Percentiles rank a stretch among this genome's conserved stretches.
Conservation (phyloP, 2,888 invertebrate genomes). For the Hipparchia sbordonii region DNA sequence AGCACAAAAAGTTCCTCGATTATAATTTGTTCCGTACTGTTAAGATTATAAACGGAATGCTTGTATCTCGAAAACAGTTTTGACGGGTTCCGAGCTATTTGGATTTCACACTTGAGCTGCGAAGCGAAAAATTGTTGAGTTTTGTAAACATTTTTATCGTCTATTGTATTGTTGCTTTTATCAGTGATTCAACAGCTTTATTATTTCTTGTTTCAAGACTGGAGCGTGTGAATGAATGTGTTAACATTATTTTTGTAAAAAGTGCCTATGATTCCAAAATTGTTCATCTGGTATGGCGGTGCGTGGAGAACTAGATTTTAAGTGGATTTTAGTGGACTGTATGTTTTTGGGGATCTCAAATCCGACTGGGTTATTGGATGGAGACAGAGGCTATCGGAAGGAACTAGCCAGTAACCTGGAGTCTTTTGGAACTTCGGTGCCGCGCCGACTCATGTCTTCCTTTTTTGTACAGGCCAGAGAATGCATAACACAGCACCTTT, state of each 20-base stretch:
- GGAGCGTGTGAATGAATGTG: slow-evolving; percentile 16
- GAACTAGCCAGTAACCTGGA: no score
- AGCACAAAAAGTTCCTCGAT: slow-evolving; percentile 24
- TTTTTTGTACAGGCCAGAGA: no score
- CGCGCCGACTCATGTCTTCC: no score
- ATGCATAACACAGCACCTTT: no score
- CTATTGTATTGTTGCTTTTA: slow-evolving; percentile 3
- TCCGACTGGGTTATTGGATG: no score
- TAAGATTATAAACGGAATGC: neutral
- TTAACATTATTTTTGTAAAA: neutral
- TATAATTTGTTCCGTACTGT: slow-evolving; percentile 3
- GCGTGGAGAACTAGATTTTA: no score
- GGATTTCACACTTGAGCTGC: slow-evolving; percentile 35
- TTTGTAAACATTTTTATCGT: slow-evolving; percentile 40
- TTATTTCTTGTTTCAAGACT: neutral
- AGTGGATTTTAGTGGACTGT: no score
- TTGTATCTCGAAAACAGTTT: neutral
- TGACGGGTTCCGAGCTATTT: slow-evolving; percentile 9
- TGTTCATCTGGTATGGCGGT: no score
- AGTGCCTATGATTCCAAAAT: neutral
- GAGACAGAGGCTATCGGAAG: no score
- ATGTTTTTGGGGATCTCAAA: no score
- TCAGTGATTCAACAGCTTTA: slow-evolving; percentile 13
- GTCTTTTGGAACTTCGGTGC: no score
- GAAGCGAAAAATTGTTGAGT: slow-evolving; percentile 42